Evolutionary conservation across 2,888 invertebrate genomes (phyloP), one percentile per base, ranked within the genome.

Genomic region (Heterodera filipjevi): DNA sequence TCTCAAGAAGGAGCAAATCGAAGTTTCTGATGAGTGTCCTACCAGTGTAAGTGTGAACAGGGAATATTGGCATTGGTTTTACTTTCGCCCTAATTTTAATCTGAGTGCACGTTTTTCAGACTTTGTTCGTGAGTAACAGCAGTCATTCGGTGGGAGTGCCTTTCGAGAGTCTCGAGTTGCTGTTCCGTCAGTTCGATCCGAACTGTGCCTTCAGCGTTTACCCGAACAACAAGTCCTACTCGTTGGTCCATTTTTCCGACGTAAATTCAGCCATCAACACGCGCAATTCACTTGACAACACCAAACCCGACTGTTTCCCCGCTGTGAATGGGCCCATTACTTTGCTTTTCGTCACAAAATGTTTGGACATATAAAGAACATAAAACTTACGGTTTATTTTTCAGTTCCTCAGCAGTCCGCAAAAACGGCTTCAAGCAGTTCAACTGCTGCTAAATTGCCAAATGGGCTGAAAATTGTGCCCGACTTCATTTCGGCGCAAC

Each of bases 131-230:
- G 33, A 83, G 83, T 71, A 86, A 86, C 77, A 85, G 84, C 80
- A 84, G 85, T 71, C 82, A 84, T 5, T 75, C 86, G 1, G 85
- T 86, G 70, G 85, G 84, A 2, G 86, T 86, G 6, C 78, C 84
- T 0, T 79, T 83, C 44, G 85, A 84, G 80, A 83, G 86, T 46
- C 81, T 86, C 33, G 83, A 85, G 73, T 72, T 44, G 12, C 82
- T 86, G 35, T 84, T 86, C 77, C 66, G 77, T 1, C 78, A 78
- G 0, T 81, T 82, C 64, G 85, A 85, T 35, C 35, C 71, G 0
- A 19, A 75, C 14, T 81, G 81, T 35, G 71, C 84, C 66, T 84
- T 83, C 71, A 66, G 84, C 22, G 85, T 86, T 14, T 86, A 78
- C 66, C 86, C 86, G 14, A 84, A 30, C n/a, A 77, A 71, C 44